Base-by-base conservation (phyloP, 2,888 invertebrate genomes). In the Hyppa rectilinea region DNA sequence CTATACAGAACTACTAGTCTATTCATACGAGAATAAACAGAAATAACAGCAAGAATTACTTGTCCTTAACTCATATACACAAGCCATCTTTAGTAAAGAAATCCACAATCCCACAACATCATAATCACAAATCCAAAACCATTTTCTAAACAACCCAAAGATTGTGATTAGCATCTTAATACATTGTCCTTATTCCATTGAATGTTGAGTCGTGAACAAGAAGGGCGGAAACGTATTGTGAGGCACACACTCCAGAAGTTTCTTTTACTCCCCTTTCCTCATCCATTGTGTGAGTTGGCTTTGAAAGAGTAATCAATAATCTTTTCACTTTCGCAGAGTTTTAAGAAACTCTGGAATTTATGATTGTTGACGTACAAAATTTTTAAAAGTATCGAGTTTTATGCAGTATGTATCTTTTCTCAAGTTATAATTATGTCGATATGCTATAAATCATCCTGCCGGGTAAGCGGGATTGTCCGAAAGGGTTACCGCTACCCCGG, bases 181-280 rank as follows among this genome's bases (percentile, higher is more conserved):
- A 73, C 31, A 29, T 52, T 75, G 56, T 58, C 75, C 34, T 29
- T 40, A 40, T 29, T 56, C 56, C 38, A 66, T 67, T 73, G 26
- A 67, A 45, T 10, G 7, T 45, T 34, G 43, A 20, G 38, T 56
- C 40, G 17, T 26, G 75, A 65, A 75, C 29, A 45, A 26, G 36
- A 49, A 49, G 4, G 23, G 47, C 55, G 75, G 55, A 43, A 65
- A 36, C 12, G 55, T 64, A 55, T 64, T 71, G 47, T 74, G 65
- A 36, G 20, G 64, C 36, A 14, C 45, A 55, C 65, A 74, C 40
- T 74, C 34, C 26, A 64, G 5, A 49, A 43, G 17, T 45, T 64
- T 64, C 29, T 40, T 31, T 31, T 45, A 14, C 40, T n/a, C 20
- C n/a, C 12, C 31, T 38, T 36, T 43, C 26, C 20, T 31, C 23